These are phyloP conservation scores for Varanus salvator DNA, from an alignment of 2,113 vertebrate species.

Conservation along the genomic window DNA sequence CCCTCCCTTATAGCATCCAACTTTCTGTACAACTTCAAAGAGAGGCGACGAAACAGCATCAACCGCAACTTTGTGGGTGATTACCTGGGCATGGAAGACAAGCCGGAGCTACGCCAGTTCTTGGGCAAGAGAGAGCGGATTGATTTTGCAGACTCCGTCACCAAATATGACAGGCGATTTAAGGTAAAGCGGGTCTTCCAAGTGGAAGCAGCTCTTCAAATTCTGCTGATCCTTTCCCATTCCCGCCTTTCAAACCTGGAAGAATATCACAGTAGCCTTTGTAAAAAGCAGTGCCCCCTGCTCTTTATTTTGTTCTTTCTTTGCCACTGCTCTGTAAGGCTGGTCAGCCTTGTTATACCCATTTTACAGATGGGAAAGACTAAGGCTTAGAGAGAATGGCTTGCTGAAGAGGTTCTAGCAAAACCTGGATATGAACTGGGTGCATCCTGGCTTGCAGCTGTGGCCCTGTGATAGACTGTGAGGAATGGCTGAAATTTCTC, in stretches of 20 bases:
- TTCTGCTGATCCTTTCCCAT: no score
- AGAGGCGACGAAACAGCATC: slow-evolving; percentile 93
- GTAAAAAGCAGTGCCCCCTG: no score
- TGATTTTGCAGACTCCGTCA: slow-evolving; percentile 93
- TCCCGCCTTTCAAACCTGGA: background rate
- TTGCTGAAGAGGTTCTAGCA: background rate
- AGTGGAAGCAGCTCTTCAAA: background rate
- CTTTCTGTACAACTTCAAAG: slow-evolving; percentile 95
- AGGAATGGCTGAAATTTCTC: no score
- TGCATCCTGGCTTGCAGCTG: background rate
- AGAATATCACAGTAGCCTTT: background rate
- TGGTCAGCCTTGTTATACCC: background rate
- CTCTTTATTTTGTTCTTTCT: background rate
- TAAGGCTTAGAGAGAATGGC: background rate
- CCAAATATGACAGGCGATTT: slow-evolving; percentile 95
- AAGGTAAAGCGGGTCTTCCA: slow-evolving; percentile 82
- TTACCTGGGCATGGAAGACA: slow-evolving; percentile 95
- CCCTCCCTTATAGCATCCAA: slow-evolving; percentile 83
- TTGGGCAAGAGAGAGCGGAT: slow-evolving; percentile 90
- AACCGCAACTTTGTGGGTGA: slow-evolving; percentile 98
- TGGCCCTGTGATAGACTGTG: background rate
- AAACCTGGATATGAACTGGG: background rate
- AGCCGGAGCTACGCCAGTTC: slow-evolving; percentile 93
- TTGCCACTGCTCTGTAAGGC: background rate
- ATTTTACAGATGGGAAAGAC: background rate